Evolutionary conservation across 2,888 invertebrate genomes (phyloP), one percentile per base, ranked within the genome.

Genomic region (Amaurobius ferox): DNA sequence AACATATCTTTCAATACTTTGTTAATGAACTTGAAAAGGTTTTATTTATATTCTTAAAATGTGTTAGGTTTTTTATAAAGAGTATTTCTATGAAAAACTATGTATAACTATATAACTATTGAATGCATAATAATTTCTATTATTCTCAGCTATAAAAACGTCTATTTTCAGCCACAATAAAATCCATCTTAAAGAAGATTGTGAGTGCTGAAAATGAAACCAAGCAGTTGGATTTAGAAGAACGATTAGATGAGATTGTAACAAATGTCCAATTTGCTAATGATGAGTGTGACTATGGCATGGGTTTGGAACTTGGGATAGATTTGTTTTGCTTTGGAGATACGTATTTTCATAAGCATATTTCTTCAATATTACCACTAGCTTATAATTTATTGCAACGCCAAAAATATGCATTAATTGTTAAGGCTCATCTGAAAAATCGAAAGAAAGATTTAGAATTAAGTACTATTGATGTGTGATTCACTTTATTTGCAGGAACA

Each of bases 261-360:
- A 96, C 95, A 2, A 94, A 94, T 79, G 95, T 96, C 6, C 95
- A 94, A 91, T 96, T 97, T 91, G 98, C 98, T 0, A 94, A 96
- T 79, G 98, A 98, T 90, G 98, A 99, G 91, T 95, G 96, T 90
- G 98, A 98, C 91, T 98, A 97, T 92, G 98, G 98, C 0, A 97
- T 97, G 76, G 95, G 97, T 0, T 91, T 98, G 0, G 98, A 98
- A 91, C 92, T 96, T 44, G 98, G 97, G 0, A 94, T 97, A 89
- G 95, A 96, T 91, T 92, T 98, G 68, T 96, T 98, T 90, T 94
- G 94, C 87, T 95, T 94, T 80, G 96, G 96, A 0, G 91, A 94
- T 74, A 92, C 93, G 70, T 93, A 93, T 87, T 93, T 98, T 23
- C 95, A 97, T 90, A 91, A 92, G 2, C 93, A 94, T 62, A 93